A percentile compares a stretch with the other conserved stretches of the same genome.
These are phyloP conservation scores for Ciconia boyciana DNA, from an alignment of 2,113 vertebrate species.

Conservation along the genomic window DNA sequence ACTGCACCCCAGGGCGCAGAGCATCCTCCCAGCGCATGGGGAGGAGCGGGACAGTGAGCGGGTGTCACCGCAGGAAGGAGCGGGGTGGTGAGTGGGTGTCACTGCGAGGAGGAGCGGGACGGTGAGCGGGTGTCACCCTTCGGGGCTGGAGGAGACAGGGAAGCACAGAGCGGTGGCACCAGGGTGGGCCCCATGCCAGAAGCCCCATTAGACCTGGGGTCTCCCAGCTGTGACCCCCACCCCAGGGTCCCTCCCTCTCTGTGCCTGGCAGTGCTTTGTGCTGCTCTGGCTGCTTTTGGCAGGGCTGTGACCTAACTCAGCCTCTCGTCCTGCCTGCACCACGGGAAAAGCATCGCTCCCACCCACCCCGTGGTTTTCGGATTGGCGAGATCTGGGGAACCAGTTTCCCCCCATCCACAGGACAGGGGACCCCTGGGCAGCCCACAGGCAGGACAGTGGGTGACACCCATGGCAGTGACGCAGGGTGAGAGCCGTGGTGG, in stretches of 20 bases:
- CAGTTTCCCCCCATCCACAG: rapidly evolving
- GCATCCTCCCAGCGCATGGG: background rate
- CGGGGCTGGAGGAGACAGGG: background rate
- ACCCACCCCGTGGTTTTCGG: rapidly evolving
- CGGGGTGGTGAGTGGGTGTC: background rate
- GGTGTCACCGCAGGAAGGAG: background rate
- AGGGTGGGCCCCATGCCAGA: background rate
- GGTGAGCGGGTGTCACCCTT: background rate
- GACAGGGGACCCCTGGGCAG: background rate
- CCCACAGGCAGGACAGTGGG: rapidly evolving
- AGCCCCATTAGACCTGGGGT: background rate
- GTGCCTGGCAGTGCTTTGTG: background rate
- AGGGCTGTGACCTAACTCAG: background rate
- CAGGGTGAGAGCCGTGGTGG: rapidly evolving
- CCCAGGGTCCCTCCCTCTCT: background rate
- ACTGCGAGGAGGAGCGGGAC: rapidly evolving
- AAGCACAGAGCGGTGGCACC: background rate
- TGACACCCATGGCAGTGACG: background rate
- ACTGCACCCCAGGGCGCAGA: background rate
- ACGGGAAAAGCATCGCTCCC: background rate
- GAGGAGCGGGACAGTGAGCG: background rate
- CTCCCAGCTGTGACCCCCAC: background rate
- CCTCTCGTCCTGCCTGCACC: background rate
- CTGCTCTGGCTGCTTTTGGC: background rate
- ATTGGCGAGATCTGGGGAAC: background rate